These are phyloP conservation scores for Aegotheles bennettii DNA, from an alignment of 2,113 vertebrate genomes.

Conservation along the genomic window DNA sequence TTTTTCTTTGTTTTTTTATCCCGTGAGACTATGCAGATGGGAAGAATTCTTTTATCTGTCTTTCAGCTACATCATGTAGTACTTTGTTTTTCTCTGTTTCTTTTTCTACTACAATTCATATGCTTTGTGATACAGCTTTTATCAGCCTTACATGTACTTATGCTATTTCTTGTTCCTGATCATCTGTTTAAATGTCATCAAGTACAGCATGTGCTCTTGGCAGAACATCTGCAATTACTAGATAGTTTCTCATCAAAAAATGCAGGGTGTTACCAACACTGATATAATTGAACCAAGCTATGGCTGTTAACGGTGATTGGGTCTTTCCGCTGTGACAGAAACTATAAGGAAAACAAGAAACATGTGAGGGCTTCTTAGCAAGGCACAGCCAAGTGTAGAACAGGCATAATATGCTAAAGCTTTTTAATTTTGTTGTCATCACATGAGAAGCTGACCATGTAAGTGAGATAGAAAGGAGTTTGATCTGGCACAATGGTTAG, in stretches of 20 bases:
- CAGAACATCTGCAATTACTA: constrained; percentile 50
- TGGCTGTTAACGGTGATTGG: not conserved
- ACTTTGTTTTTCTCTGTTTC: not conserved
- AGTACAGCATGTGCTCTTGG: constrained; percentile 23
- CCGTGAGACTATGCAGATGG: not conserved
- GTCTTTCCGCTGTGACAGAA: not conserved
- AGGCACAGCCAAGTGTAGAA: not conserved
- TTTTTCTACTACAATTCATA: not conserved
- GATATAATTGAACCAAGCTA: not conserved
- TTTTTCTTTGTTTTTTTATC: not conserved
- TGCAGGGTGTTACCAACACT: not conserved
- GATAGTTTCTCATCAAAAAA: constrained; percentile 3
- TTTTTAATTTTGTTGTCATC: not conserved
- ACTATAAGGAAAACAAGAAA: not conserved
- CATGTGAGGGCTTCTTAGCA: not conserved
- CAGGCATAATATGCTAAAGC: not conserved
- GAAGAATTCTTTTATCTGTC: not conserved
- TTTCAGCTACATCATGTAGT: not conserved
- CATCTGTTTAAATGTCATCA: constrained; percentile 25
- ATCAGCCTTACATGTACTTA: not conserved
- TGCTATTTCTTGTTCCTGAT: constrained; percentile 15
- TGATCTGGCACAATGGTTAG: not conserved
- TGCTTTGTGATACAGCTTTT: constrained; percentile 23
- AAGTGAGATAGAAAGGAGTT: not conserved
- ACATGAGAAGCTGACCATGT: not conserved